Percentiles rank a stretch among this genome's conserved stretches.
Conservation (phyloP, 37 sponge, comb jelly and placozoan species). For the Bolinopsis microptera region DNA sequence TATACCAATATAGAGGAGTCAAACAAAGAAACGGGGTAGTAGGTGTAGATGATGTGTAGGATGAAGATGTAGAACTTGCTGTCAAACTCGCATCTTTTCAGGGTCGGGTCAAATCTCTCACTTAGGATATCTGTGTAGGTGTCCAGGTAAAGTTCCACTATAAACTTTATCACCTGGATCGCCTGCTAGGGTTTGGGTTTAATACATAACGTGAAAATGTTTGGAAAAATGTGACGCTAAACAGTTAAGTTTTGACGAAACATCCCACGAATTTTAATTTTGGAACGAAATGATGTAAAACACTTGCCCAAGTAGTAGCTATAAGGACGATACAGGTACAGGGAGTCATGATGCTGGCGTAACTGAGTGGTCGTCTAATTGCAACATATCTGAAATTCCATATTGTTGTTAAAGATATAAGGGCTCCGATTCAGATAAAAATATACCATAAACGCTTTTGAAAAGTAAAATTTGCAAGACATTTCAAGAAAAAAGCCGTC, state of each 20-base stretch:
- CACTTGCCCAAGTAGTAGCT: not conserved
- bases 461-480: no score
- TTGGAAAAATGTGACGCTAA: no score
- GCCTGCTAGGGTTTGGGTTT: no score
- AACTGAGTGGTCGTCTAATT: not conserved
- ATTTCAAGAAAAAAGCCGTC: no score
- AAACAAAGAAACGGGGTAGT: not conserved
- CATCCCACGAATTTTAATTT: no score
- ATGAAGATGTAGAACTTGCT: not conserved
- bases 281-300: no score
- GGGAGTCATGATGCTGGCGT: not conserved
- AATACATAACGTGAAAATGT: no score
- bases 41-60: slow-evolving; percentile 5
- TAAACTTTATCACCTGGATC: not conserved
- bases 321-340: not conserved
- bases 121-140: not conserved
- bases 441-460: no score
- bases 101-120: slow-evolving; percentile 1
- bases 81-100: slow-evolving; percentile 27
- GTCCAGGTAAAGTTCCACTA: not conserved
- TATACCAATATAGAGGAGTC: not conserved
- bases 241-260: no score
- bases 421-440: no score
- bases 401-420: no score
- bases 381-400: slow-evolving; percentile 11